Conservation (phyloP, 2,888 invertebrate genomes). For the Proisotoma minuta region DNA sequence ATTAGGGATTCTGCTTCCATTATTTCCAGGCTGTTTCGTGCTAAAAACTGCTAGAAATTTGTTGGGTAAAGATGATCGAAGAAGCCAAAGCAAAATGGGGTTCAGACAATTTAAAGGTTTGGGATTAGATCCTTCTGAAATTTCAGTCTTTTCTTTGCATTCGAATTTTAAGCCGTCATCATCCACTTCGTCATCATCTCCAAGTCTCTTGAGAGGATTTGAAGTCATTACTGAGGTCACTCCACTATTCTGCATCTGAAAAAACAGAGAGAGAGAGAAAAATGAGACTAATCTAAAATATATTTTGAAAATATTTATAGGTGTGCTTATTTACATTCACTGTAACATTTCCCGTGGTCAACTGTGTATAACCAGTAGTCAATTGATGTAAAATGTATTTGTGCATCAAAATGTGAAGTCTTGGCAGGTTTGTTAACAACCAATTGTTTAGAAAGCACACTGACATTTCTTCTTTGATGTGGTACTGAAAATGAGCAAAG, state of each 20-base stretch:
- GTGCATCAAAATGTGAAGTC: slow-evolving; percentile 71
- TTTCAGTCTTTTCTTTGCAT: too few relatives aligned
- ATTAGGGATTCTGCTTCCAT: too few relatives aligned
- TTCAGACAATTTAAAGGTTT: slow-evolving; percentile 20
- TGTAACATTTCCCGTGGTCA: slow-evolving; percentile 18
- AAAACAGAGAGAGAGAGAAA: too few relatives aligned
- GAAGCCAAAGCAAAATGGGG: slow-evolving; percentile 65
- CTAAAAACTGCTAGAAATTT: slow-evolving; percentile 52
- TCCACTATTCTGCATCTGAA: too few relatives aligned
- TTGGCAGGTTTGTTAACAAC: slow-evolving; percentile 72
- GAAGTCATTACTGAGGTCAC: too few relatives aligned
- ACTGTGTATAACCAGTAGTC: slow-evolving; percentile 56
- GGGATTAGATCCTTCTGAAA: neutral
- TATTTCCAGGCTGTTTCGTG: too few relatives aligned
- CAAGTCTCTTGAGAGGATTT: too few relatives aligned
- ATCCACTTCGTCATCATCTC: too few relatives aligned
- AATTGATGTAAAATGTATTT: slow-evolving; percentile 62
- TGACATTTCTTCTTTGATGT: slow-evolving; percentile 68
- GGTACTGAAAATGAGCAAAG: slow-evolving; percentile 56
- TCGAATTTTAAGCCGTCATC: too few relatives aligned
- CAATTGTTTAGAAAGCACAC: slow-evolving; percentile 74
- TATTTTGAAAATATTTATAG: too few relatives aligned
- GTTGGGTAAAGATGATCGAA: slow-evolving; percentile 63
- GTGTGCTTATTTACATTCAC: too few relatives aligned
- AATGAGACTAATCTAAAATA: too few relatives aligned